These are phyloP conservation scores for Knipowitschia caucasica DNA, from an alignment of 2,797 vertebrate species.

Conservation along the genomic window DNA sequence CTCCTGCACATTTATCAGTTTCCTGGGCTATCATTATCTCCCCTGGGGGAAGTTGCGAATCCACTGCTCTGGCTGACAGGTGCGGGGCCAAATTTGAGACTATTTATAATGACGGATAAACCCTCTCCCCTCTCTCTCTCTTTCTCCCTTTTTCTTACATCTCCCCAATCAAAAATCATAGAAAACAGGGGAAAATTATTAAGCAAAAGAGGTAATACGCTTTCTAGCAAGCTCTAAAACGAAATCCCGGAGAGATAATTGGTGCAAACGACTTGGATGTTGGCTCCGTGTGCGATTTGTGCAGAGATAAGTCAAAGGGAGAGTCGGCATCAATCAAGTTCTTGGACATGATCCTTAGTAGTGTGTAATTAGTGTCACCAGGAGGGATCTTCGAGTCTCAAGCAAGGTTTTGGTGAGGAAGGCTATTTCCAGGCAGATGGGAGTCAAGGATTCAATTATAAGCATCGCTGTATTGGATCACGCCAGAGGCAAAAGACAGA, in stretches of 20 bases:
- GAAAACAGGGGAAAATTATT: conserved; percentile 53
- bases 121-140: conserved; percentile 28
- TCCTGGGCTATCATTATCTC: conserved; percentile 71
- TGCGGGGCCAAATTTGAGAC: conserved; percentile 69
- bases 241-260: conserved; percentile 3
- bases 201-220: conserved; percentile 15
- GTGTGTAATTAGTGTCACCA: not conserved
- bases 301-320: not conserved
- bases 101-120: conserved; percentile 68
- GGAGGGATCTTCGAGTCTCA: not conserved
- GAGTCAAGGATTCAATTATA: conserved; percentile 2
- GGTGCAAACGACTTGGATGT: not conserved
- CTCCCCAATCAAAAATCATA: conserved; percentile 50
- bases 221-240: conserved; percentile 34
- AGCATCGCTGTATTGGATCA: not conserved
- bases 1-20: conserved; percentile 71
- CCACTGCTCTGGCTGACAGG: conserved; percentile 59
- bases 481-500: not conserved
- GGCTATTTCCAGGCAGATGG: not conserved
- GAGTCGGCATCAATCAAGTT: not conserved
- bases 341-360: not conserved
- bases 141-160: too few species aligned
- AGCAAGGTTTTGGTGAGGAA: not conserved
- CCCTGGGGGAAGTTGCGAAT: conserved; percentile 58
- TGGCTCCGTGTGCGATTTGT: not conserved